Conservation (phyloP, 2,888 invertebrate species). For the Colostygia pectinataria region DNA sequence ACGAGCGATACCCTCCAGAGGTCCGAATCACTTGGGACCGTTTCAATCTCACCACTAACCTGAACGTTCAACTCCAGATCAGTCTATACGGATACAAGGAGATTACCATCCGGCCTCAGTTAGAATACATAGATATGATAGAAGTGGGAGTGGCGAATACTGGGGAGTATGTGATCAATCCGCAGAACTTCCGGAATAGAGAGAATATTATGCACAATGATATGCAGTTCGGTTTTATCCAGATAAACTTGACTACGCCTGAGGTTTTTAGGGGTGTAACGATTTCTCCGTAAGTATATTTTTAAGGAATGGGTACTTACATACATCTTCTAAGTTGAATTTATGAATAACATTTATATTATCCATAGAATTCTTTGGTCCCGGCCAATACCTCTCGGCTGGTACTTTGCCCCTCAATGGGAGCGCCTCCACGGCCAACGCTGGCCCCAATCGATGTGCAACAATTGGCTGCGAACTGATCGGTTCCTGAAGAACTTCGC, state of each 20-base stretch:
- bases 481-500: constrained; percentile 93
- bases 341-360: background rate
- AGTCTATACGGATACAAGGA: constrained; percentile 96
- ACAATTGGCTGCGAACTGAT: constrained; percentile 95
- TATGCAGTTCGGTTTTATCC: constrained; percentile 93
- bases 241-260: constrained; percentile 93
- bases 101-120: constrained; percentile 89
- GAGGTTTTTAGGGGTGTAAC: constrained; percentile 84
- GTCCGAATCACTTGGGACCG: constrained; percentile 92
- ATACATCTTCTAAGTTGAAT: no score
- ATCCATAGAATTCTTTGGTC: constrained; percentile 90
- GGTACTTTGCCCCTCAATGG: constrained; percentile 97
- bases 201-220: constrained; percentile 87
- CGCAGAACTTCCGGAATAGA: constrained; percentile 87
- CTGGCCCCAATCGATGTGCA: constrained; percentile 94
- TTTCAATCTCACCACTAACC: constrained; percentile 92
- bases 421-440: constrained; percentile 88
- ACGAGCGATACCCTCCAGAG: constrained; percentile 88
- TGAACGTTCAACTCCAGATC: constrained; percentile 89
- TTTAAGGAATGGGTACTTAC: no score
- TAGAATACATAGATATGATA: constrained; percentile 90
- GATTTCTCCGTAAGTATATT: constrained; percentile 88
- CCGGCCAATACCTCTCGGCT: constrained; percentile 94
- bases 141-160: constrained; percentile 86
- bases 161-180: constrained; percentile 88